Percentiles rank a stretch among this genome's conserved stretches.
These are phyloP conservation scores for Tetragnatha montana DNA, from an alignment of 2,888 invertebrate genomes.

Conservation along the genomic window DNA sequence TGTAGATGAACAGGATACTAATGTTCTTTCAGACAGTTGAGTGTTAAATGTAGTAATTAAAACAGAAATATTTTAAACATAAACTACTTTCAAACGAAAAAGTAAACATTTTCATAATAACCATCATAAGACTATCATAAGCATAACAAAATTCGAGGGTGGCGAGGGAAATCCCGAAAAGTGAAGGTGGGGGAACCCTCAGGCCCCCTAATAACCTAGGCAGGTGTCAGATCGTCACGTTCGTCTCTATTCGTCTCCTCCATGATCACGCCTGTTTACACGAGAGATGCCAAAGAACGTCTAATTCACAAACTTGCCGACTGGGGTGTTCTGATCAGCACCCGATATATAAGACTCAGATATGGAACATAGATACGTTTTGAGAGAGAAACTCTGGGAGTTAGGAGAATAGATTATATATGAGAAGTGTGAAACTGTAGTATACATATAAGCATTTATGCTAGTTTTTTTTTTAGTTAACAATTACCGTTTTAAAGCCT, in stretches of 20 bases:
- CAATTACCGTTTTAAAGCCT: no score
- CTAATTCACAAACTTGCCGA: neutral
- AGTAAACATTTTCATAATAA: no score
- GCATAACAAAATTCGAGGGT: neutral
- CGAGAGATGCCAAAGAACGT: conserved; percentile 12
- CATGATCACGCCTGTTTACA: conserved; percentile 51
- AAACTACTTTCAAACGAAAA: neutral
- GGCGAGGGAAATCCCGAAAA: neutral
- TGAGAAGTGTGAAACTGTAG: no score
- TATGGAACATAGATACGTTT: neutral
- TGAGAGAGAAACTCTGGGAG: neutral
- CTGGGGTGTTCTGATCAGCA: neutral
- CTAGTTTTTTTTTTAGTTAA: no score
- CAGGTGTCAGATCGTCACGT: conserved; percentile 58
- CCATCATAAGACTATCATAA: no score
- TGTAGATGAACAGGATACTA: no score
- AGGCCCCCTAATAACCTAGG: conserved; percentile 62
- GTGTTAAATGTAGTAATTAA: neutral
- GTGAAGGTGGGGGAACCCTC: conserved; percentile 28
- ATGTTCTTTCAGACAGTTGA: no score
- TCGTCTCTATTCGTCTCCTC: conserved; percentile 17
- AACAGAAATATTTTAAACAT: neutral
- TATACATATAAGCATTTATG: no score
- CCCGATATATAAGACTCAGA: neutral
- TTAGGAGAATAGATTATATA: no score